Percentiles rank a stretch among this genome's conserved stretches.
phyloP scores from a whole-genome alignment of 2,797 vertebrate genomes.

The Rhinichthys osculus region DNA sequence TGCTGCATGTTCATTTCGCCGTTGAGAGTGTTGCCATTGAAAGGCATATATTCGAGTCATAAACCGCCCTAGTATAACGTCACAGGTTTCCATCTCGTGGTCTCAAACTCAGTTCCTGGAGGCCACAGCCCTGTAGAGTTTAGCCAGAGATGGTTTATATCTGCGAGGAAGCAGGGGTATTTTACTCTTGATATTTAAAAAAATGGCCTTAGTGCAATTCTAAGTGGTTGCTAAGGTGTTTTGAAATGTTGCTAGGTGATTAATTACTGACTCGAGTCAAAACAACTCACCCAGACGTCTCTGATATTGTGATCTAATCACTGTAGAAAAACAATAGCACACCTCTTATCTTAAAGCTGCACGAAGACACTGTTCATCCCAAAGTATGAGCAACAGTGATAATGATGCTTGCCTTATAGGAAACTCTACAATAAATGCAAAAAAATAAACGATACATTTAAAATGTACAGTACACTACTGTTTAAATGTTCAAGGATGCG shows the following conservation, averaged over 20 bases:
- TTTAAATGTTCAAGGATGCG: background rate
- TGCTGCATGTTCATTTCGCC: too few species aligned
- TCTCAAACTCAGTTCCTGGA: background rate
- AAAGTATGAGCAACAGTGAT: background rate
- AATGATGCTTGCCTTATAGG: background rate
- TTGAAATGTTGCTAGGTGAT: constrained; percentile 1
- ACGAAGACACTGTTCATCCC: background rate
- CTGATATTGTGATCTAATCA: background rate
- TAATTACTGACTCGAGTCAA: background rate
- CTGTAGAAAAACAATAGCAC: background rate
- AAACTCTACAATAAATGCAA: background rate
- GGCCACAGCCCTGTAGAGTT: background rate
- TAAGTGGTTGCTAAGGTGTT: background rate
- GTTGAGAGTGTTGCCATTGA: too few species aligned
- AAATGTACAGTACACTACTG: background rate
- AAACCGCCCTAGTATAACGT: too few species aligned
- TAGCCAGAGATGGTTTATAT: background rate
- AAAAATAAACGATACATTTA: too few species aligned
- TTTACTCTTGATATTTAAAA: background rate
- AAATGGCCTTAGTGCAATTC: background rate
- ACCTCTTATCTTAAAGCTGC: background rate
- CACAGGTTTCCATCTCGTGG: background rate
- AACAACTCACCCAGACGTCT: background rate
- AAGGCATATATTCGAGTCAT: too few species aligned
- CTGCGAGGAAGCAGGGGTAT: background rate